Base-by-base conservation (phyloP, 2,888 invertebrate genomes). In the Tethea ocularis region DNA sequence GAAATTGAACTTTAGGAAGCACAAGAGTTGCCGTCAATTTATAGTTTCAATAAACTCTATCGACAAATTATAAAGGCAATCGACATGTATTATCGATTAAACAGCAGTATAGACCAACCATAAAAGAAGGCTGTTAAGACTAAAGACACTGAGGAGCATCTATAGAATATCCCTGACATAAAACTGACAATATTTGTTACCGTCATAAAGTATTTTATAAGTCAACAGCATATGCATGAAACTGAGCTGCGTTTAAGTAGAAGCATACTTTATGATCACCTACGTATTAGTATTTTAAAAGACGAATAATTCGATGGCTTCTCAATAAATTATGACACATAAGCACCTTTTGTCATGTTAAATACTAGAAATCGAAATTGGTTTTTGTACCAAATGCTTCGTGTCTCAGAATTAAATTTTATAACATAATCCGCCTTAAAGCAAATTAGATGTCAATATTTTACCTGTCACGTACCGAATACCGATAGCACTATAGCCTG, bases 171-270 rank as follows among this genome's bases (percentile, higher is more conserved):
- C 74, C 75, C 75, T 75, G 75, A 74, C 77, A 83, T 83, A 80
- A 83, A 83, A 83, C 77, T 69, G 63, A 66, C 74, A 68, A 78
- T 83, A 84, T 86, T 87, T 84, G 86, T 84, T 78, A 74, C 78
- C 74, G 71, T 72, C 81, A 75, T 87, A 87, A 87, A 85, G 71
- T 70, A 77, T 79, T 82, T 83, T 80, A 80, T 80, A 78, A 76
- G 72, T 78, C 71, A 75, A 69, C 77, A 63, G 63, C 69, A 61
- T 58, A 68, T 65, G 63, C 61, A 46, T 29, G 52, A 72, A 70
- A 77, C 74, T 68, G 71, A 69, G 69, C 72, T 77, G 72, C 64
- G 60, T 71, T 67, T 69, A 71, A 72, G 71, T 62, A 61, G 73
- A 71, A 72, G 71, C 71, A 67, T 78, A 74, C 75, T 68, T 69